Evolutionary conservation across 2,113 vertebrate genomes (phyloP).

Genomic region (Tylochromis polylepis): DNA sequence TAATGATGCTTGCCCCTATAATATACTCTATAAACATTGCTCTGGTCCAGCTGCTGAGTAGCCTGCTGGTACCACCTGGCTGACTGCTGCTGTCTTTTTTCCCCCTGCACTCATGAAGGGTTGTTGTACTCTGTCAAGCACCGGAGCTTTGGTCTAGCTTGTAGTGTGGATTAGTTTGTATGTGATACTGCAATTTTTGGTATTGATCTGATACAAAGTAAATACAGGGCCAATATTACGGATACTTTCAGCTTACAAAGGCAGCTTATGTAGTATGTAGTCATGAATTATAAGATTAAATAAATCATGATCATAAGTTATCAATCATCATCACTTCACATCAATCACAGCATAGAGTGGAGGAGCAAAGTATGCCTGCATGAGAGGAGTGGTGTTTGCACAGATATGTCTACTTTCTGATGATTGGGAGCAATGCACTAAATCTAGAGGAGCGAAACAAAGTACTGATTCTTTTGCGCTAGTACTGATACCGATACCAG

Average conservation of each 20-base stretch:
- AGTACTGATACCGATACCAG: background rate
- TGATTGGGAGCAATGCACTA: background rate
- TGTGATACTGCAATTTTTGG: background rate
- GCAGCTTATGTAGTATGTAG: background rate
- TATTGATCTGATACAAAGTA: background rate
- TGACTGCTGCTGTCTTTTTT: background rate
- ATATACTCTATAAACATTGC: conserved; percentile 40
- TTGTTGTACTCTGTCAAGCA: background rate
- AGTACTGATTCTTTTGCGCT: background rate
- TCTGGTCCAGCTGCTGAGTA: background rate
- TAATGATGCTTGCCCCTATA: conserved; percentile 42
- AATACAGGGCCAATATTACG: background rate
- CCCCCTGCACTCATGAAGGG: background rate
- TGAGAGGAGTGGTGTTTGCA: background rate
- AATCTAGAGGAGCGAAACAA: background rate
- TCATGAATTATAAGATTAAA: background rate
- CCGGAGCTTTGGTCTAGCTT: background rate
- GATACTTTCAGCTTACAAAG: background rate
- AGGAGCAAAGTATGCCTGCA: background rate
- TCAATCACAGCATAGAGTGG: background rate
- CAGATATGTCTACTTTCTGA: background rate
- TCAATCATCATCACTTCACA: background rate
- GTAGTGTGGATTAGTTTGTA: background rate
- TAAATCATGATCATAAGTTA: background rate
- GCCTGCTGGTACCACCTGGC: background rate